These are phyloP conservation scores for Acanthacorydalis orientalis DNA, from an alignment of 2,888 invertebrate species.

Conservation along the genomic window DNA sequence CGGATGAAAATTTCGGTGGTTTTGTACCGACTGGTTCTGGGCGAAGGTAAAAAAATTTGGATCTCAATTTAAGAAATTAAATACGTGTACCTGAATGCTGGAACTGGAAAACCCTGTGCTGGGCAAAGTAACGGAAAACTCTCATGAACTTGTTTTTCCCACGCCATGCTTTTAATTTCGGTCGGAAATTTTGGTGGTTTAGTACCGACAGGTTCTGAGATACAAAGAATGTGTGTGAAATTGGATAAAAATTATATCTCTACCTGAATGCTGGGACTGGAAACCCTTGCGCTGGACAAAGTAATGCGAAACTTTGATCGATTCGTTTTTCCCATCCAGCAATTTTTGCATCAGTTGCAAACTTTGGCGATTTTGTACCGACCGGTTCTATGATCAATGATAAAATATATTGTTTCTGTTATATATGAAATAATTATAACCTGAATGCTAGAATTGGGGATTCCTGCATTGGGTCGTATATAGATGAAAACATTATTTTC, in stretches of 20 bases:
- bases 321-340: constrained; percentile 28
- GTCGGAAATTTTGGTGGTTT: constrained; percentile 42
- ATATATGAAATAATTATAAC: no score
- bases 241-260: no score
- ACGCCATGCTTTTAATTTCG: constrained; percentile 39
- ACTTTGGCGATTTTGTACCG: constrained; percentile 46
- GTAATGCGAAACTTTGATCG: constrained; percentile 32
- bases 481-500: no score
- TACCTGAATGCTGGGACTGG: constrained; percentile 44
- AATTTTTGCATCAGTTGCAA: constrained; percentile 49
- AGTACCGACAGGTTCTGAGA: constrained; percentile 42
- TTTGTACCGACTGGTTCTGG: constrained; percentile 45
- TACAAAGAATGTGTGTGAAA: no score
- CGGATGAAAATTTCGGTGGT: constrained; percentile 41
- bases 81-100: constrained; percentile 44
- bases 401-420: no score
- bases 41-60: no score
- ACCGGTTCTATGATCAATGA: constrained; percentile 32
- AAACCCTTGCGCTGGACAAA: constrained; percentile 50
- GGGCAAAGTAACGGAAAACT: constrained; percentile 53
- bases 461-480: no score
- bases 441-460: no score
- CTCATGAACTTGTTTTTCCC: constrained; percentile 29
- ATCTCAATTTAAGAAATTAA: constrained; percentile 3
- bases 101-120: constrained; percentile 60